Evolutionary conservation across 2,888 invertebrate species (phyloP).

Genomic region (Zhuqinia jingwanae): DNA sequence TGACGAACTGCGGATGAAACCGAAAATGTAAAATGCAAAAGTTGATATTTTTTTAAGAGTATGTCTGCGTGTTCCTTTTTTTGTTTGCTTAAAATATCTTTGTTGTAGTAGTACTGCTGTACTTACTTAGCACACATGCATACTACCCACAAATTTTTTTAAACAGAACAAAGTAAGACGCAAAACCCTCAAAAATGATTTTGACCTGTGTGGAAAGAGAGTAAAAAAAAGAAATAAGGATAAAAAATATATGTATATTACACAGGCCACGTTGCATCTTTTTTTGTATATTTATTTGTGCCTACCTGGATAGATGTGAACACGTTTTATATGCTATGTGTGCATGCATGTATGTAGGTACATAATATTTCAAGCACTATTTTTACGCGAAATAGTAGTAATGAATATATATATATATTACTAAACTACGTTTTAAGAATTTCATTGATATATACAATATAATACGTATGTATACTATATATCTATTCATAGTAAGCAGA

Average conservation of each 20-base stretch:
- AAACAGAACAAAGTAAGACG: conserved; percentile 56
- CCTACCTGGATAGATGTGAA: background rate
- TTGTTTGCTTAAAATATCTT: background rate
- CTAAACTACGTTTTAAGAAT: background rate
- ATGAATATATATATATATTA: too few relatives aligned
- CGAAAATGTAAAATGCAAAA: too few relatives aligned
- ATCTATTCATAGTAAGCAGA: background rate
- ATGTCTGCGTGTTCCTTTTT: background rate
- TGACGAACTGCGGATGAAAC: too few relatives aligned
- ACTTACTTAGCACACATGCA: background rate
- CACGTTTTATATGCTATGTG: background rate
- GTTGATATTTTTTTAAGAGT: background rate
- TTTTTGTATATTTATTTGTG: background rate
- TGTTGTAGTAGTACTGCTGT: too few relatives aligned
- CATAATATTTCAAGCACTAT: background rate
- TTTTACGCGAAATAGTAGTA: background rate
- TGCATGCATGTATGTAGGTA: background rate
- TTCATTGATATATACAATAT: background rate
- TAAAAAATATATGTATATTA: background rate
- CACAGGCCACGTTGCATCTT: background rate
- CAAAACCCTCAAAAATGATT: conserved; percentile 56
- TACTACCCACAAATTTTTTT: background rate
- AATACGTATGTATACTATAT: too few relatives aligned
- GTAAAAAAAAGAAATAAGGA: background rate
- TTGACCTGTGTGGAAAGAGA: conserved; percentile 48